These are phyloP conservation scores for Oophaga pumilio DNA, from an alignment of 2,113 vertebrate species.

Conservation along the genomic window DNA sequence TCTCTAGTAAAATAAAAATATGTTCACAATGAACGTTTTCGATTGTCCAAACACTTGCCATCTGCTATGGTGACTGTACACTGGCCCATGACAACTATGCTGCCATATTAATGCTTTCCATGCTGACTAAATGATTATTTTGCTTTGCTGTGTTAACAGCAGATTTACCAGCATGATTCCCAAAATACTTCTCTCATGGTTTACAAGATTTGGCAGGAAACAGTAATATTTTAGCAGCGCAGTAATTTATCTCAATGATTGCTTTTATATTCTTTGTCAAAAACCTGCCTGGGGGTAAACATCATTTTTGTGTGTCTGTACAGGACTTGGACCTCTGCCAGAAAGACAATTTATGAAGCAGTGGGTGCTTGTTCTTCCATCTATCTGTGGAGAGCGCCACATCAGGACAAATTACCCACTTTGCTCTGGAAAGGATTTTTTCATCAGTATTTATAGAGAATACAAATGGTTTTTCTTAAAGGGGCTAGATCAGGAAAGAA, in stretches of 20 bases:
- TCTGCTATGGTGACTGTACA: constrained; percentile 11
- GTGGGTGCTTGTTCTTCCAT: constrained; percentile 43
- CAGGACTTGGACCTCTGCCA: constrained; percentile 41
- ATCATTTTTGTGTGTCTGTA: constrained; percentile 68
- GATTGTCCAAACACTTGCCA: constrained; percentile 1
- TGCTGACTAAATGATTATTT: constrained; percentile 65
- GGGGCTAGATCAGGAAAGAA: background rate
- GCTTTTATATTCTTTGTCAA: constrained; percentile 75
- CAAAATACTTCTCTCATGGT: constrained; percentile 66
- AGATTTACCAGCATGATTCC: constrained; percentile 62
- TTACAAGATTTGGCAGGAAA: constrained; percentile 78
- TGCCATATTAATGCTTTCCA: constrained; percentile 61
- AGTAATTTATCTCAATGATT: constrained; percentile 79
- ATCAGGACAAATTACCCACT: constrained; percentile 49
- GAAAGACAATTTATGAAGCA: constrained; percentile 53
- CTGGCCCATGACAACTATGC: constrained; percentile 49
- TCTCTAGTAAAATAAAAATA: background rate
- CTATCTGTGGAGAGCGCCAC: constrained; percentile 26
- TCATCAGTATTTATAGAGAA: background rate
- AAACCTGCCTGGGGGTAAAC: constrained; percentile 75
- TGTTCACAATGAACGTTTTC: background rate
- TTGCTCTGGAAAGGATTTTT: constrained; percentile 12
- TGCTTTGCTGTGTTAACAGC: constrained; percentile 68
- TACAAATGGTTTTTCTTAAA: background rate
- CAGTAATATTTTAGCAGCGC: constrained; percentile 76